Conservation (phyloP, 2,113 vertebrate genomes). For the Donacobius atricapilla region DNA sequence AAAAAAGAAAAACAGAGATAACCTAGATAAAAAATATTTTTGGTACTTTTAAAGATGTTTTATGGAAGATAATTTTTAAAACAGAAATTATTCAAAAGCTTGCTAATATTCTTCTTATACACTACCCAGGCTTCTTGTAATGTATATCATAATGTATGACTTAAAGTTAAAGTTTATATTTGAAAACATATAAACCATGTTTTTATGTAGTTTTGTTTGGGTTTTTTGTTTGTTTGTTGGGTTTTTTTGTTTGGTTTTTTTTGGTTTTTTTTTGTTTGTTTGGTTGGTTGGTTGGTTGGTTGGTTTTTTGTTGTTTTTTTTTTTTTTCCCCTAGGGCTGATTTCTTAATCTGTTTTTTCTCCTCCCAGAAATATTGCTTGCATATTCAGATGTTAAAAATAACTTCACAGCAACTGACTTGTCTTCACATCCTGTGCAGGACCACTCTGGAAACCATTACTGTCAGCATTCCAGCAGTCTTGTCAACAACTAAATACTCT, state of each 20-base stretch:
- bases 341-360: not conserved
- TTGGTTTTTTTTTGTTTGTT: too few species aligned
- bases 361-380: not conserved
- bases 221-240: too few species aligned
- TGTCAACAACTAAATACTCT: not conserved
- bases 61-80: not conserved
- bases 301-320: too few species aligned
- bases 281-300: too few species aligned
- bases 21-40: not conserved
- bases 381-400: conserved; percentile 9
- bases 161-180: not conserved
- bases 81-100: not conserved
- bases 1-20: not conserved
- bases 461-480: not conserved
- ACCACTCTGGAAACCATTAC: not conserved
- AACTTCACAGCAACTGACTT: not conserved
- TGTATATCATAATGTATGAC: not conserved
- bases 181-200: not conserved
- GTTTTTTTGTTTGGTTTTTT: too few species aligned
- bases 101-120: not conserved
- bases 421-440: not conserved
- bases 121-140: not conserved
- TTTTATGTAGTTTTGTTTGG: not conserved
- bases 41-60: not conserved
- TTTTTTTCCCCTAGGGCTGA: not conserved